These are phyloP conservation scores for Lytechinus pictus DNA, from an alignment of 35 echinoderm and acorn worm species.

Conservation along the genomic window DNA sequence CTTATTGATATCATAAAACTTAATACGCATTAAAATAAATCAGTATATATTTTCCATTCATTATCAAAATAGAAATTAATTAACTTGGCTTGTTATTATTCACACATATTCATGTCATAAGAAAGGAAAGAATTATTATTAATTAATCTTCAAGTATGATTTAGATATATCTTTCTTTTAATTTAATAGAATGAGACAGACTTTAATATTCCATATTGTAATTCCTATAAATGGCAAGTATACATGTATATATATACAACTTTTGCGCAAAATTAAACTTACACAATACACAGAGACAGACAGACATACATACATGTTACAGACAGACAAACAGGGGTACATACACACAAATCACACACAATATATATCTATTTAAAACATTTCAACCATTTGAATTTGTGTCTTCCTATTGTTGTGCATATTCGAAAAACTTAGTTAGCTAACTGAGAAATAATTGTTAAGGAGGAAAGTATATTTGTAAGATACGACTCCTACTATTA, in stretches of 20 bases:
- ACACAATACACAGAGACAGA: not conserved
- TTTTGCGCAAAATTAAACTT: not conserved
- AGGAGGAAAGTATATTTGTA: no score
- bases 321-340: not conserved
- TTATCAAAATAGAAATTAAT: not conserved
- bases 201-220: not conserved
- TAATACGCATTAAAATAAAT: not conserved
- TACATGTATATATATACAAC: not conserved
- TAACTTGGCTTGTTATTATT: not conserved
- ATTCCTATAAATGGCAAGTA: not conserved
- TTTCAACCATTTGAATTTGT: not conserved
- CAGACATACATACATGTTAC: not conserved
- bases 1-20: not conserved
- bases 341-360: not conserved
- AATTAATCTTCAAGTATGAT: not conserved
- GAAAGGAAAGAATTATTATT: not conserved
- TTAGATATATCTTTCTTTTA: not conserved
- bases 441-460: not conserved
- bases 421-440: not conserved
- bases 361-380: not conserved
- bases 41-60: not conserved
- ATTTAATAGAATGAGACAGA: no score
- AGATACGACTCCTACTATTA: no score
- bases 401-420: not conserved
- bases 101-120: not conserved